phyloP scores from a whole-genome alignment of 2,888 invertebrate genomes.

The Mythimna pallens region DNA sequence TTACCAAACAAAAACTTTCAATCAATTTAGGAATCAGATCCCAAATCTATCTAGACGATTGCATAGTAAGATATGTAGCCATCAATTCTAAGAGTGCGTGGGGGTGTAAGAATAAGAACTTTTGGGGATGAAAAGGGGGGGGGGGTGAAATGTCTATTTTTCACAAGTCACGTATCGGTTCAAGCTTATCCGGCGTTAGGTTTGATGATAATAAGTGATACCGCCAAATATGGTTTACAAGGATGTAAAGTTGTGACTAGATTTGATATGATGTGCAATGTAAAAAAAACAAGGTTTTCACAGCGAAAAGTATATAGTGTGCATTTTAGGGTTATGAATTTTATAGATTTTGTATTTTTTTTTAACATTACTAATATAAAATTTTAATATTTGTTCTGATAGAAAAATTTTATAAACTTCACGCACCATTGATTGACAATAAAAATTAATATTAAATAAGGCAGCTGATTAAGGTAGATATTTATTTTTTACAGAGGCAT shows the following conservation, averaged over 20 bases:
- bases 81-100: slow-evolving; percentile 57
- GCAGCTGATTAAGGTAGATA: too few relatives aligned
- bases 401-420: background rate
- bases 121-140: slow-evolving; percentile 64
- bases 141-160: slow-evolving; percentile 84
- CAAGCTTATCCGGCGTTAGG: slow-evolving; percentile 87
- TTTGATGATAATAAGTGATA: slow-evolving; percentile 90
- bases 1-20: slow-evolving; percentile 12
- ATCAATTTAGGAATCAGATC: slow-evolving; percentile 51
- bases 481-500: too few relatives aligned
- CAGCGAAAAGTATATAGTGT: background rate
- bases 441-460: background rate
- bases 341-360: background rate
- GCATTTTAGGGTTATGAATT: background rate
- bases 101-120: slow-evolving; percentile 78
- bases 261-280: slow-evolving; percentile 51
- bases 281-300: too few relatives aligned
- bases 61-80: slow-evolving; percentile 43
- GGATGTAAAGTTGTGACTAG: slow-evolving; percentile 67
- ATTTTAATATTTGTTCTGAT: background rate
- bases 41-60: slow-evolving; percentile 41
- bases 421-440: background rate
- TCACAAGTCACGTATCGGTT: slow-evolving; percentile 88
- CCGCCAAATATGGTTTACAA: slow-evolving; percentile 78
- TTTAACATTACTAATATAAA: background rate